Evolutionary conservation across 2,888 invertebrate species (phyloP).

Genomic region (Aphidoletes aphidimyza): DNA sequence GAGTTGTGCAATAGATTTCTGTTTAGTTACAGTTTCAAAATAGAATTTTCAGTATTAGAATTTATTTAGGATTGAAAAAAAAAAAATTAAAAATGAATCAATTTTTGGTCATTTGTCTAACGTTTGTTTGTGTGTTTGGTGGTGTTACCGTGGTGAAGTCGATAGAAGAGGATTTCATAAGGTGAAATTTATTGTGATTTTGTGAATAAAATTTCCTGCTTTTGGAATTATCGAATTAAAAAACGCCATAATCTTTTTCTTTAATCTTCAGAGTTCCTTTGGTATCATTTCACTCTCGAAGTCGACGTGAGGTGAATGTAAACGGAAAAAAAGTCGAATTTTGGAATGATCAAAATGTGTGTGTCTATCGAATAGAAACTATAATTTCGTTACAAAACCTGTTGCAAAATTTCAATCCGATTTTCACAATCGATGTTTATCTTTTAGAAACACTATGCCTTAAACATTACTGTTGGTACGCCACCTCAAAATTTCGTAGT

Average conservation of each 20-base stretch:
- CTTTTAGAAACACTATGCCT: background rate
- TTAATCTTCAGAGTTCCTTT: background rate
- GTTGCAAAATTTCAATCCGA: background rate
- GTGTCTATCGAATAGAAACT: background rate
- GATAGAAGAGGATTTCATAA: background rate
- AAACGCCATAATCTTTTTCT: background rate
- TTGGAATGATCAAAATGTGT: conserved; percentile 11
- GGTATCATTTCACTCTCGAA: background rate
- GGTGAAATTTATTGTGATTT: background rate
- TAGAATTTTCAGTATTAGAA: background rate
- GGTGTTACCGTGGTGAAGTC: background rate
- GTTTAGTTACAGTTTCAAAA: background rate
- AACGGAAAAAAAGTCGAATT: background rate
- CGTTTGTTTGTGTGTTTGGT: conserved; percentile 15
- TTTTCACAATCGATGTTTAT: background rate
- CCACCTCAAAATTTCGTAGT: background rate
- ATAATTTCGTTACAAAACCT: background rate
- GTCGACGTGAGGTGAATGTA: background rate
- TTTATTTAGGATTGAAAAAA: background rate
- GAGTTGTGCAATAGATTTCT: background rate
- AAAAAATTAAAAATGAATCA: background rate
- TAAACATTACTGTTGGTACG: background rate
- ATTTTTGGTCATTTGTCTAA: background rate
- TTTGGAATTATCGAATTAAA: too few relatives aligned
- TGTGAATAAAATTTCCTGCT: background rate